phyloP scores from a whole-genome alignment of 2,888 invertebrate species.

The Nomada ruficornis region DNA sequence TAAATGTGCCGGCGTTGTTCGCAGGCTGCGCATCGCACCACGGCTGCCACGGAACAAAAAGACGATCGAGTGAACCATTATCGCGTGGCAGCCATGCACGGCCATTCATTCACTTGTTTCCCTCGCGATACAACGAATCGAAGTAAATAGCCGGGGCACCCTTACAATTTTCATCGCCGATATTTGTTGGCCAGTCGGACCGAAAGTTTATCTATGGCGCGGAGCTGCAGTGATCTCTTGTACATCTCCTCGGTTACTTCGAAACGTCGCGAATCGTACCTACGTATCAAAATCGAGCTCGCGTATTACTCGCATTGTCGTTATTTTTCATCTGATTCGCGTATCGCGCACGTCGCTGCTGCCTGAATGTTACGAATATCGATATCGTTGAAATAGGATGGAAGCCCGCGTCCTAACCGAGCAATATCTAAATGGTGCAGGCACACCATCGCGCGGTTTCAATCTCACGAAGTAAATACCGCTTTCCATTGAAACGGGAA shows the following conservation, averaged over 20 bases:
- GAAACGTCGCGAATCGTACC: not conserved
- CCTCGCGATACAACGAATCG: not conserved
- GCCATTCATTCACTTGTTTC: constrained; percentile 4
- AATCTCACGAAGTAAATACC: constrained; percentile 49
- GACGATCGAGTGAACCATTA: not conserved
- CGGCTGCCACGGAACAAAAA: constrained; percentile 1
- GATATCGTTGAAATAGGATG: constrained; percentile 33
- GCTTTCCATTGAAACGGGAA: constrained; percentile 21
- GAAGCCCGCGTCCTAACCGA: constrained; percentile 36
- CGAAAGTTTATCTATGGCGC: no score
- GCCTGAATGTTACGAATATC: constrained; percentile 39
- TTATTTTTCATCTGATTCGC: constrained; percentile 32
- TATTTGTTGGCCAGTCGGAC: no score
- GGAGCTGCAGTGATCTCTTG: no score
- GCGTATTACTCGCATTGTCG: constrained; percentile 20
- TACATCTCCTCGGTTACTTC: not conserved
- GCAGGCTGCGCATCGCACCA: constrained; percentile 11
- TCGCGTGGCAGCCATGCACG: constrained; percentile 2
- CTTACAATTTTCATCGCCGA: no score
- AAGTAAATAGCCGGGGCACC: not conserved
- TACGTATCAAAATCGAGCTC: not conserved
- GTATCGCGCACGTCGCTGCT: constrained; percentile 27
- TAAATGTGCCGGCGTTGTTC: constrained; percentile 44
- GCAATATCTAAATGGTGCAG: constrained; percentile 48
- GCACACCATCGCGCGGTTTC: constrained; percentile 30